Base-by-base conservation (phyloP, 2,797 vertebrate genomes). In the Syndactyla subalaris region DNA sequence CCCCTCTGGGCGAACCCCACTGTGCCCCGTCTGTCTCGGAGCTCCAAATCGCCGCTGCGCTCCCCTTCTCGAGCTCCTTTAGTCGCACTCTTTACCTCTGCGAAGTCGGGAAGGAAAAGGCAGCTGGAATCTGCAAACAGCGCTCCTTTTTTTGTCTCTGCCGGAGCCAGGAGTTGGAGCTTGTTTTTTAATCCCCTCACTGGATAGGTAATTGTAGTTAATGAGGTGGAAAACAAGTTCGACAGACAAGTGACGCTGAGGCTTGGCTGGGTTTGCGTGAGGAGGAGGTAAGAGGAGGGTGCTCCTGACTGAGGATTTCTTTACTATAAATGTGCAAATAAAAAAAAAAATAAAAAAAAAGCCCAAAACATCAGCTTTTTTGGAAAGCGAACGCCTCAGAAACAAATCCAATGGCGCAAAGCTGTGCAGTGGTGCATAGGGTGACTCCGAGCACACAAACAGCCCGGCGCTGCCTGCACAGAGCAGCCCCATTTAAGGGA, bases 151-250 rank as follows among this genome's bases (percentile, higher is more conserved):
- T 48, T 73, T 45, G 73, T 3, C 38, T n/a, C 39, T 34, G 51
- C 57, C 23, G 12, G 32, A 91, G 78, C 77, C 78, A 59, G 63
- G 54, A 87, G 22, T 12, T 32, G 81, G 55, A 59, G 79, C 75
- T 79, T 73, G 88, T 41, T 46, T 90, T 92, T 88, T 88, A 92
- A 89, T 91, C 89, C 84, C 94, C 70, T 71, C 34, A 2, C 93
- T 65, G 92, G 78, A 7, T 52, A 77, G 87, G 87, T 88, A 88
- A 93, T 93, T 83, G 88, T 65, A 83, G 82, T 89, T 94, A 96
- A 96, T 89, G 91, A 59, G 59, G 76, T 85, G 93, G 87, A 94
- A 89, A 93, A 89, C 79, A 82, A 95, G 91, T 88, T 71, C 78
- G 46, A 45, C 73, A 51, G 88, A 43, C 68, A 65, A 92, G 89